Percentiles rank a stretch among this genome's conserved stretches.
phyloP scores from a whole-genome alignment of 2,888 invertebrate species.

The Cantharis rufa region DNA sequence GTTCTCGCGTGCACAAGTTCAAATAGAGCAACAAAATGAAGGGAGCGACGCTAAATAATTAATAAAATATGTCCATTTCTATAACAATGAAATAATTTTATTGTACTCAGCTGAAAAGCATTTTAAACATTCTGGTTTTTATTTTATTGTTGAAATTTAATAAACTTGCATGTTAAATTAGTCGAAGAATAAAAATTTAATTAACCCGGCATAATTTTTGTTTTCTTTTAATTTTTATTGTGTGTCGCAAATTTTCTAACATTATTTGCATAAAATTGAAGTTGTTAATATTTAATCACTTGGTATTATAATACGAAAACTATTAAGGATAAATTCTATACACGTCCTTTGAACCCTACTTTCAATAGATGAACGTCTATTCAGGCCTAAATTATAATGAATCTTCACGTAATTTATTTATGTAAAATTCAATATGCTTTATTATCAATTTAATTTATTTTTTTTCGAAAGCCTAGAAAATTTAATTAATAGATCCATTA shows the following conservation, averaged over 20 bases:
- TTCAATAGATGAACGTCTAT: background rate
- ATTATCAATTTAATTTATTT: background rate
- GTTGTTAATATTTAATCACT: background rate
- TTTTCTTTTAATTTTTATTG: background rate
- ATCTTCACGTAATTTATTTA: background rate
- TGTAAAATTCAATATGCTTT: background rate
- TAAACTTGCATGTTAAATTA: background rate
- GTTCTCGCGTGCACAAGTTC: background rate
- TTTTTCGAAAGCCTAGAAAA: background rate
- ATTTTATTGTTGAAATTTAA: background rate
- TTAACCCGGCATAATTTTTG: background rate
- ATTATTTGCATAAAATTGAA: background rate
- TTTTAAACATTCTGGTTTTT: background rate
- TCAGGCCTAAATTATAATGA: background rate
- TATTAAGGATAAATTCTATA: background rate
- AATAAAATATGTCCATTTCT: background rate
- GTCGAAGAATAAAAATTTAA: background rate
- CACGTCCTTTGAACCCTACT: background rate
- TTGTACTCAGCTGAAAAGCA: background rate
- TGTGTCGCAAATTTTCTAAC: background rate
- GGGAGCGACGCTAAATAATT: background rate
- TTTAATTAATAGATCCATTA: background rate
- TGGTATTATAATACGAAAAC: background rate
- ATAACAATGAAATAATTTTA: background rate
- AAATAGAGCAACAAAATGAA: background rate